phyloP scores from a whole-genome alignment of 1,140 invertebrate genomes.

The Euwallacea fornicatus region DNA sequence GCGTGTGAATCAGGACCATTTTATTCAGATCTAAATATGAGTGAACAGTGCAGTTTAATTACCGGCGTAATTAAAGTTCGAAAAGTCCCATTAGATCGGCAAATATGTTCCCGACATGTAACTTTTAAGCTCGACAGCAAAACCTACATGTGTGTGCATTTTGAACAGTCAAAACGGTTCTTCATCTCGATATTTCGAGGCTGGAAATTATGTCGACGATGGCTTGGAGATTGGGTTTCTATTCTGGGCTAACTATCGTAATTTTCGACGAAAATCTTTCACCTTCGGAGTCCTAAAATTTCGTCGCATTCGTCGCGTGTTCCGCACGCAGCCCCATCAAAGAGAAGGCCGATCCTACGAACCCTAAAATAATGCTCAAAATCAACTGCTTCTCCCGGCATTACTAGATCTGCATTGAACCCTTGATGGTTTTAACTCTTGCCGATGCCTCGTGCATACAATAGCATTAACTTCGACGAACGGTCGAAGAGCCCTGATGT shows the following conservation, averaged over 20 bases:
- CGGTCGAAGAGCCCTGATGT: background rate
- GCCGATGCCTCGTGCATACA: background rate
- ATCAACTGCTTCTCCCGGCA: too few relatives aligned
- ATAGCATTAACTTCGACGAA: background rate
- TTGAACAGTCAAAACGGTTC: conserved; percentile 24
- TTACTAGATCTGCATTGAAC: too few relatives aligned
- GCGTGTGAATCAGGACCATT: conserved; percentile 10
- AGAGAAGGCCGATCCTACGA: too few relatives aligned
- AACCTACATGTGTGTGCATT: conserved; percentile 32
- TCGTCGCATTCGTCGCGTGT: too few relatives aligned
- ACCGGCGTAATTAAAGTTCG: conserved; percentile 27
- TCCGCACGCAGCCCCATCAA: too few relatives aligned
- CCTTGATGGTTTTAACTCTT: background rate
- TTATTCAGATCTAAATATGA: conserved; percentile 27
- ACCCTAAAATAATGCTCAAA: too few relatives aligned
- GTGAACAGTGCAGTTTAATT: conserved; percentile 26
- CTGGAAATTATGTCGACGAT: too few relatives aligned
- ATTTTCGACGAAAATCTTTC: too few relatives aligned
- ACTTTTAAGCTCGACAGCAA: conserved; percentile 13
- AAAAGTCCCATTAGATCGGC: conserved; percentile 31
- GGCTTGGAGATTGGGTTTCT: too few relatives aligned
- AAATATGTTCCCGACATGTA: conserved; percentile 30
- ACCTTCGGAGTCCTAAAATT: too few relatives aligned
- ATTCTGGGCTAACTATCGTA: too few relatives aligned
- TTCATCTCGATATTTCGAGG: too few relatives aligned